phyloP scores from a whole-genome alignment of 2,888 invertebrate species.

The Eucera pruinosa region DNA sequence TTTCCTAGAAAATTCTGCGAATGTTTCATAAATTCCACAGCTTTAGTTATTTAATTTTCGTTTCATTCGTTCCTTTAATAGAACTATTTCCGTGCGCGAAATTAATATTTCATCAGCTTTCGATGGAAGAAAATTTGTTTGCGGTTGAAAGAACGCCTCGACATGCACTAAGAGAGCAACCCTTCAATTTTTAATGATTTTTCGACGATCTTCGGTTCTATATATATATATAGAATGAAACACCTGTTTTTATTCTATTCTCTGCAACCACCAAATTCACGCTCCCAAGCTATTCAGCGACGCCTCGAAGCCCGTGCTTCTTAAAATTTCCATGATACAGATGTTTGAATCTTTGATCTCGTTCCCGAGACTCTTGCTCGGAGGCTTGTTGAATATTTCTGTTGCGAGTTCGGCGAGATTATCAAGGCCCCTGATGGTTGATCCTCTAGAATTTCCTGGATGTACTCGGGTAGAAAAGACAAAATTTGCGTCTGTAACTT shows the following conservation, averaged over 20 bases:
- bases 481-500: background rate
- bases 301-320: background rate
- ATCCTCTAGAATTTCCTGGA: background rate
- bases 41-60: too few species aligned
- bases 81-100: too few species aligned
- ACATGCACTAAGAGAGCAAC: too few species aligned
- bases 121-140: too few species aligned
- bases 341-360: conserved; percentile 3
- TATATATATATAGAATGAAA: too few species aligned
- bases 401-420: background rate
- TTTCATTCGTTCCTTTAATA: too few species aligned
- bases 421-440: background rate
- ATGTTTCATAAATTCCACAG: too few species aligned
- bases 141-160: too few species aligned
- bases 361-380: background rate
- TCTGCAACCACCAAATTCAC: background rate
- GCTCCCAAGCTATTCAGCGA: background rate
- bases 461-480: background rate
- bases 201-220: too few species aligned
- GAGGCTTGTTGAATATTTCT: background rate
- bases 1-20: too few species aligned
- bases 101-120: too few species aligned
- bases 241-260: background rate
- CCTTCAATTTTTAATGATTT: too few species aligned
- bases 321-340: conserved; percentile 1